phyloP scores from a whole-genome alignment of 1,140 invertebrate species.

The Delia radicum region DNA sequence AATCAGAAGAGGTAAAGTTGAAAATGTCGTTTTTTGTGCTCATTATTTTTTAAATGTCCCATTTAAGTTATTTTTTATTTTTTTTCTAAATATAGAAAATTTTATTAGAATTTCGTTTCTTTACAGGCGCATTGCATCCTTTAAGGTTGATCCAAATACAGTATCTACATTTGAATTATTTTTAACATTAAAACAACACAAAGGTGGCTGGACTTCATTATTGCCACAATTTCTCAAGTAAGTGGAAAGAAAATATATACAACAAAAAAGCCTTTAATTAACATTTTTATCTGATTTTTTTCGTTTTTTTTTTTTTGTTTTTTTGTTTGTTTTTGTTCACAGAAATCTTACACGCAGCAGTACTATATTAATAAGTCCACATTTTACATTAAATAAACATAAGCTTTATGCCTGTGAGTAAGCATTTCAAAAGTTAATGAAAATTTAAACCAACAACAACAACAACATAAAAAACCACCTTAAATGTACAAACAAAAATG shows the following conservation, averaged over 20 bases:
- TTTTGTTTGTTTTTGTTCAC: slow-evolving; percentile 38
- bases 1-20: too few species aligned
- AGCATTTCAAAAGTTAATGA: neutral
- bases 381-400: slow-evolving; percentile 81
- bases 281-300: too few species aligned
- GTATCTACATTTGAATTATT: slow-evolving; percentile 85
- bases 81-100: too few species aligned
- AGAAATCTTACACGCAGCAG: slow-evolving; percentile 79
- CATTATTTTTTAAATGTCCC: too few species aligned
- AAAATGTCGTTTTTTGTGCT: too few species aligned
- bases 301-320: neutral
- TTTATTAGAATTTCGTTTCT: neutral
- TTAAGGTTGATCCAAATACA: slow-evolving; percentile 79
- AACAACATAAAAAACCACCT: slow-evolving; percentile 22
- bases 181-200: slow-evolving; percentile 78
- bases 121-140: slow-evolving; percentile 59
- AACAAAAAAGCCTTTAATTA: neutral
- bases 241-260: too few species aligned
- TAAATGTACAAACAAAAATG: slow-evolving; percentile 27
- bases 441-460: neutral
- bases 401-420: slow-evolving; percentile 67
- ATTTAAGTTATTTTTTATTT: too few species aligned
- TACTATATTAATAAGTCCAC: slow-evolving; percentile 80
- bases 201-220: slow-evolving; percentile 77
- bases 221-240: slow-evolving; percentile 84